phyloP scores from a whole-genome alignment of 2,797 vertebrate genomes.

The Darevskia mixta region DNA sequence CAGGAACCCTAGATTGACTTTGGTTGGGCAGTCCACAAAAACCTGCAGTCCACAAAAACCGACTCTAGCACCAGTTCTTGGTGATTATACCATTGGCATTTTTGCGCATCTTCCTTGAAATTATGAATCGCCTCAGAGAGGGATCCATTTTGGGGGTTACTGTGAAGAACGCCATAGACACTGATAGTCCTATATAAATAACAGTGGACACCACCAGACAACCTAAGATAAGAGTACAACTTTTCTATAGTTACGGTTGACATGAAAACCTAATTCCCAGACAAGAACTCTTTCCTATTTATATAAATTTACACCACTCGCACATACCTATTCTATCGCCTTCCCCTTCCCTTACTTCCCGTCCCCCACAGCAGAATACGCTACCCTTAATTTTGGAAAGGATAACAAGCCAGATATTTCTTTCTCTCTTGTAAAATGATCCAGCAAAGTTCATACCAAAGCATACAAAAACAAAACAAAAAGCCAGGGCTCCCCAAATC shows the following conservation, averaged over 20 bases:
- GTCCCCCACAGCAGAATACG: background rate
- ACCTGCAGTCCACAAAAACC: too few species aligned
- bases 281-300: background rate
- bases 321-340: background rate
- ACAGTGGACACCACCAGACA: background rate
- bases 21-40: background rate
- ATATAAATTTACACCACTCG: background rate
- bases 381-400: conserved; percentile 28
- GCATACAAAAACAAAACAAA: conserved; percentile 12
- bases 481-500: conserved; percentile 20
- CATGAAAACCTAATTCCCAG: background rate
- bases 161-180: background rate
- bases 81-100: background rate
- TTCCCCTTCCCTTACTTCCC: background rate
- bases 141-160: background rate
- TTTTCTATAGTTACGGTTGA: background rate
- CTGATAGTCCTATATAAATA: background rate
- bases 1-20: background rate
- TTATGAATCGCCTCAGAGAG: background rate
- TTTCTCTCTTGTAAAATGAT: conserved; percentile 21
- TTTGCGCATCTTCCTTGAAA: background rate
- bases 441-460: conserved; percentile 9
- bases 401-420: conserved; percentile 22
- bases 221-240: background rate
- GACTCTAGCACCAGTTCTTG: background rate